Conservation (phyloP, 2,888 invertebrate genomes). For the Leptarthrus brevirostris region DNA sequence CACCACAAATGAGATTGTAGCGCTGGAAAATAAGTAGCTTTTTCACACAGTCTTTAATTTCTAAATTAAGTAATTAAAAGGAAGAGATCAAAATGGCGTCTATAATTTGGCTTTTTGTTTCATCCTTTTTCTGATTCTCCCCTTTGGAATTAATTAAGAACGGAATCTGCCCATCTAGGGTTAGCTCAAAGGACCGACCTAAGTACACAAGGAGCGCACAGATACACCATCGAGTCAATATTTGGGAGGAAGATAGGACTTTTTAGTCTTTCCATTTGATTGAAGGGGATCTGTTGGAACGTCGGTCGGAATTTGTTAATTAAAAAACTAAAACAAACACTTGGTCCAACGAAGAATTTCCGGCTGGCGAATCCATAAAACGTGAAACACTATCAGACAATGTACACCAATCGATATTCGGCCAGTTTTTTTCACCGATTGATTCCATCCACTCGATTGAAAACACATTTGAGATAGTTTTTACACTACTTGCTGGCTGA, state of each 20-base stretch:
- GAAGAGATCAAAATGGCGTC: conserved; percentile 23
- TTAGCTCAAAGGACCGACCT: conserved; percentile 39
- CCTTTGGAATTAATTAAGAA: conserved; percentile 44
- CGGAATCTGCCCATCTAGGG: conserved; percentile 45
- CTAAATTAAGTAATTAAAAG: conserved; percentile 30
- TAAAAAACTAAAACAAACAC: conserved; percentile 45
- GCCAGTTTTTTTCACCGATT: background rate
- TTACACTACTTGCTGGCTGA: background rate
- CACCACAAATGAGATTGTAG: too few relatives aligned
- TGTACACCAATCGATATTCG: conserved; percentile 31
- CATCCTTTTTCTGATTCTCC: conserved; percentile 18
- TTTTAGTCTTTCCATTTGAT: conserved; percentile 47
- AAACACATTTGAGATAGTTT: conserved; percentile 32
- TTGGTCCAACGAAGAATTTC: conserved; percentile 34
- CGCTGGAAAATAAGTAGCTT: too few relatives aligned
- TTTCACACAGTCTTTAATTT: background rate
- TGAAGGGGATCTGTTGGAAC: conserved; percentile 43
- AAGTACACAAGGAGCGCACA: conserved; percentile 33
- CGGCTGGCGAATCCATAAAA: conserved; percentile 2
- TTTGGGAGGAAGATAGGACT: conserved; percentile 32
- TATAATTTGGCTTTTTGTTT: conserved; percentile 37
- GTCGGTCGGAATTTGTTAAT: conserved; percentile 45
- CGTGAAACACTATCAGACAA: conserved; percentile 33
- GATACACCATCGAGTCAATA: conserved; percentile 41
- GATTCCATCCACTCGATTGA: conserved; percentile 31